phyloP scores from a whole-genome alignment of 1,140 invertebrate species.

The Mycetomoellerius zeteki region DNA sequence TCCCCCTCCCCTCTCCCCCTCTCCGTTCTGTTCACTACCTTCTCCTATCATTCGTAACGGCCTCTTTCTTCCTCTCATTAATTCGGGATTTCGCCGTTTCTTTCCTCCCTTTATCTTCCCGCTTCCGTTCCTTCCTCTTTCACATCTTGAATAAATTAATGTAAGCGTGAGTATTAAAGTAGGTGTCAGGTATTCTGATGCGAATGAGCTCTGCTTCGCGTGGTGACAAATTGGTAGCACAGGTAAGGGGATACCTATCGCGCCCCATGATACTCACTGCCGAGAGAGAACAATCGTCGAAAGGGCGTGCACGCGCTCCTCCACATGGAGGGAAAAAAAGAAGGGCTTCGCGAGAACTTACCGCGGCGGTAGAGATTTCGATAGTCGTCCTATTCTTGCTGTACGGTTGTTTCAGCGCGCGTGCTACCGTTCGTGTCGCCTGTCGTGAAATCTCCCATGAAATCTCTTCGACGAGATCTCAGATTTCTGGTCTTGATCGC shows the following conservation, averaged over 20 bases:
- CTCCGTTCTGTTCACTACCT: constrained; percentile 54
- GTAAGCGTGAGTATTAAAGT: constrained; percentile 76
- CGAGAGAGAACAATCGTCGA: constrained; percentile 29
- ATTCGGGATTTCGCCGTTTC: not conserved
- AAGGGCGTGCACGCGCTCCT: constrained; percentile 51
- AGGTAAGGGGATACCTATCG: constrained; percentile 78
- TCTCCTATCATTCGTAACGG: constrained; percentile 18
- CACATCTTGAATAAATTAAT: constrained; percentile 80
- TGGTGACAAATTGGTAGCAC: constrained; percentile 79
- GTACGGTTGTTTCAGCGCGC: not conserved
- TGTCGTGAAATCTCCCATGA: not conserved
- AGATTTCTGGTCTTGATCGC: not conserved
- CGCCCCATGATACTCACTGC: constrained; percentile 29
- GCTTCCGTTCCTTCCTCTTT: constrained; percentile 4
- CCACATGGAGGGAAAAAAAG: not conserved
- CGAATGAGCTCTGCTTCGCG: constrained; percentile 75
- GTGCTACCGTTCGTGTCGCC: constrained; percentile 22
- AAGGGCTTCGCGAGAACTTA: not conserved
- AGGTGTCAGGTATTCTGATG: constrained; percentile 80
- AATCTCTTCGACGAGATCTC: constrained; percentile 27
- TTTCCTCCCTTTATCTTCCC: not conserved
- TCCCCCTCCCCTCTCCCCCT: not conserved
- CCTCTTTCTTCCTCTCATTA: constrained; percentile 29
- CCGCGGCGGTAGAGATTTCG: constrained; percentile 41
- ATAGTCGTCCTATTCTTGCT: not conserved